Percentiles rank a stretch among this genome's conserved stretches.
These are phyloP conservation scores for Scaptomyza flava DNA, from an alignment of 2,888 invertebrate genomes.

Conservation along the genomic window DNA sequence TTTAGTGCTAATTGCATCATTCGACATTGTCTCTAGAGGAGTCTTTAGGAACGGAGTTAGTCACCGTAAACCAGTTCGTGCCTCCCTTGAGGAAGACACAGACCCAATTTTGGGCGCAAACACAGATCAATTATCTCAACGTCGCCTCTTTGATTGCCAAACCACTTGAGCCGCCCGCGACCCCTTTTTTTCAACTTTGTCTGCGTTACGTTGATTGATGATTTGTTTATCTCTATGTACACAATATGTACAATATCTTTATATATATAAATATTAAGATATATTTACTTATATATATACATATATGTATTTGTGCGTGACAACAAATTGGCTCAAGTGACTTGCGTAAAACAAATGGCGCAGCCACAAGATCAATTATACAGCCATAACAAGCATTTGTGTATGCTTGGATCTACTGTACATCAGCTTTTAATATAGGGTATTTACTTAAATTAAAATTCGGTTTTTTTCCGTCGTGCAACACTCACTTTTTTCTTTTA, in stretches of 20 bases:
- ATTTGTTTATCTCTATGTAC: slow-evolving; percentile 67
- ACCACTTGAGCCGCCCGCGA: slow-evolving; percentile 70
- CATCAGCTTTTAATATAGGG: background rate
- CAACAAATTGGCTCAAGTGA: slow-evolving; percentile 74
- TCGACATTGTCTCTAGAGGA: slow-evolving; percentile 11
- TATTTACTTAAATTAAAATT: background rate
- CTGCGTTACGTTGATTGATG: slow-evolving; percentile 70
- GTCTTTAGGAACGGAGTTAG: slow-evolving; percentile 8
- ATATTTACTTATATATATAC: background rate
- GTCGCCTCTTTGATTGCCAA: slow-evolving; percentile 75
- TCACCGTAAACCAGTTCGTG: slow-evolving; percentile 46
- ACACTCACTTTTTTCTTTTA: background rate
- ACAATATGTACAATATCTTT: slow-evolving; percentile 1
- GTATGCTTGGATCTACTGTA: slow-evolving; percentile 6
- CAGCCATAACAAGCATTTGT: background rate
- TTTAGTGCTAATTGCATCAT: slow-evolving; percentile 55
- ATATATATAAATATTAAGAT: background rate
- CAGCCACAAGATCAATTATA: slow-evolving; percentile 19
- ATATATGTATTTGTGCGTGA: slow-evolving; percentile 54
- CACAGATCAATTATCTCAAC: slow-evolving; percentile 73
- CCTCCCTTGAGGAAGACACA: slow-evolving; percentile 1
- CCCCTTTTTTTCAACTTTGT: slow-evolving; percentile 52
- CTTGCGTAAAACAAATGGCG: slow-evolving; percentile 39
- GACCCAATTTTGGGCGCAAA: slow-evolving; percentile 44
- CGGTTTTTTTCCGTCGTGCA: background rate